Percentiles rank a stretch among this genome's conserved stretches.
These are phyloP conservation scores for Physella acuta DNA, from an alignment of 1,140 invertebrate genomes.

Conservation along the genomic window DNA sequence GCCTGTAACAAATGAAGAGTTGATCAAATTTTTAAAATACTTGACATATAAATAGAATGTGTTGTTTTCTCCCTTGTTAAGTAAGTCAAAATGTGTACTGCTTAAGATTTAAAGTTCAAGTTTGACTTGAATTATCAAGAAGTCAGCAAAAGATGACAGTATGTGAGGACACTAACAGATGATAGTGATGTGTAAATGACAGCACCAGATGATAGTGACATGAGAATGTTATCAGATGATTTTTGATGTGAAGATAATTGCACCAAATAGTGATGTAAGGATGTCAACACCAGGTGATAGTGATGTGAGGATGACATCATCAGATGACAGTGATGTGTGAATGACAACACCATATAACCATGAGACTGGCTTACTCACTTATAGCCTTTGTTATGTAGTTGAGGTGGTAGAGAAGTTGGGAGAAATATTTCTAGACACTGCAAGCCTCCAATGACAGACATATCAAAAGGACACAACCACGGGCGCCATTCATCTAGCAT, in stretches of 20 bases:
- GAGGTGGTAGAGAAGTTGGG: constrained; percentile 70
- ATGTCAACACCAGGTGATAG: not conserved
- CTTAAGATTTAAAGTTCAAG: too few species aligned
- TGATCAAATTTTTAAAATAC: too few species aligned
- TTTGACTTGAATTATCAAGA: too few species aligned
- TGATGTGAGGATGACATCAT: not conserved
- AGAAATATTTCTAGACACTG: constrained; percentile 75
- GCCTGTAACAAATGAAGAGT: too few species aligned
- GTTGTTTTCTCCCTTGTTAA: too few species aligned
- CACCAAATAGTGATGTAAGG: too few species aligned
- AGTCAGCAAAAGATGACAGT: too few species aligned
- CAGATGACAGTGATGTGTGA: not conserved
- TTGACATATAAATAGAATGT: too few species aligned
- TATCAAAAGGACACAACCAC: constrained; percentile 71
- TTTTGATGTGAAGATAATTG: too few species aligned
- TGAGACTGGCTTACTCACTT: too few species aligned
- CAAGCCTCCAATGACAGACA: constrained; percentile 66
- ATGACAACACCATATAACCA: not conserved
- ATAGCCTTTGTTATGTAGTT: constrained; percentile 69
- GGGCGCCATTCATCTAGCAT: constrained; percentile 84
- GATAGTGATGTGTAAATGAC: not conserved
- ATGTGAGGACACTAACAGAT: too few species aligned
- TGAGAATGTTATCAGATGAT: not conserved
- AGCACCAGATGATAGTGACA: not conserved
- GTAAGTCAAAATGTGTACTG: too few species aligned